Evolutionary conservation across 2,888 invertebrate genomes (phyloP).

Genomic region (Megamerina dolium): DNA sequence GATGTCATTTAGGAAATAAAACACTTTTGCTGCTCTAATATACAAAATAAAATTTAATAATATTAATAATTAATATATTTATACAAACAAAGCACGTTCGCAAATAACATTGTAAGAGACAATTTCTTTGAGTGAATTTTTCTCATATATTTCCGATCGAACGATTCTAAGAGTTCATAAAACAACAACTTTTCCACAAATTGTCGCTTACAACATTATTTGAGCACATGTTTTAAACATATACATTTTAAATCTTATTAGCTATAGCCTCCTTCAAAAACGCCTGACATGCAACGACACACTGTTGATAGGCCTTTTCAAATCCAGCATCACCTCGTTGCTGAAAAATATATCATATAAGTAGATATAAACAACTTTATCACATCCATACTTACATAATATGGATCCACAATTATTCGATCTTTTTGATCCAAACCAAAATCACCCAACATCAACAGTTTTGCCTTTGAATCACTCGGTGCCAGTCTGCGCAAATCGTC

Average conservation of each 20-base stretch:
- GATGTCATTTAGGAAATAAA: no score
- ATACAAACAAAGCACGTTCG: slow-evolving; percentile 1
- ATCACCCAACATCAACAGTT: slow-evolving; percentile 75
- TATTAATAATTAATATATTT: no score
- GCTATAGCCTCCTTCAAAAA: slow-evolving; percentile 53
- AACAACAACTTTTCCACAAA: no score
- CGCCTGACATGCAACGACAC: slow-evolving; percentile 59
- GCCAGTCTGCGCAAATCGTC: slow-evolving; percentile 58
- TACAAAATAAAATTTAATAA: no score
- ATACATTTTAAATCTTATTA: slow-evolving; percentile 28
- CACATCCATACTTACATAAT: slow-evolving; percentile 64
- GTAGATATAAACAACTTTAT: background rate
- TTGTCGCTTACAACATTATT: no score
- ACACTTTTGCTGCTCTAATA: no score
- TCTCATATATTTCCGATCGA: no score
- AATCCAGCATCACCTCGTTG: slow-evolving; percentile 64
- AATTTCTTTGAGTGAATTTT: no score
- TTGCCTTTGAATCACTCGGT: slow-evolving; percentile 61
- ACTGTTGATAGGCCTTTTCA: slow-evolving; percentile 70
- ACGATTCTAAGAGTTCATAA: no score
- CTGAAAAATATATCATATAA: slow-evolving; percentile 46
- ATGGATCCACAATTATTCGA: slow-evolving; percentile 81
- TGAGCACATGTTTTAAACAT: no score
- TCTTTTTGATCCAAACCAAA: slow-evolving; percentile 76
- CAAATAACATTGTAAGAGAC: no score